Conservation (phyloP, 1,140 invertebrate species). For the Danaus plexippus region DNA sequence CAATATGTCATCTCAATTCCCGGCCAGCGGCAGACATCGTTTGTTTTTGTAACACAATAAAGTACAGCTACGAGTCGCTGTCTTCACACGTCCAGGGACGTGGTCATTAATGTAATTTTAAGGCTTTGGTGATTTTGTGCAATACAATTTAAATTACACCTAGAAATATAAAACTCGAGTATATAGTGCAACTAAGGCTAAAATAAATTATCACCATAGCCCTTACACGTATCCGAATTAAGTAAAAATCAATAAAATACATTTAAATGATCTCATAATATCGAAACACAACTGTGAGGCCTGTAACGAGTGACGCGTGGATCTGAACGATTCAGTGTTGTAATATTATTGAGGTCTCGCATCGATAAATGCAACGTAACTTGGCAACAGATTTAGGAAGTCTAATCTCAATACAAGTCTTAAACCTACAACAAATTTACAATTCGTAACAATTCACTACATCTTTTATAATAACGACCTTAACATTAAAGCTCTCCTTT, state of each 20-base stretch:
- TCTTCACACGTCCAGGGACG: not conserved
- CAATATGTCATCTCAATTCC: too few relatives aligned
- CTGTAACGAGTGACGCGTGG: conserved; percentile 24
- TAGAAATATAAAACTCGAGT: conserved; percentile 56
- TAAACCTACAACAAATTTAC: conserved; percentile 65
- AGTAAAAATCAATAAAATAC: conserved; percentile 14
- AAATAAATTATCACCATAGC: conserved; percentile 27
- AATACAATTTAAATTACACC: conserved; percentile 48
- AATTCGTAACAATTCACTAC: conserved; percentile 58
- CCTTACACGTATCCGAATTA: conserved; percentile 12
- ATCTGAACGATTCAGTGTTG: conserved; percentile 3
- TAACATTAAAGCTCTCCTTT: conserved; percentile 63
- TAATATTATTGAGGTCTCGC: conserved; percentile 19
- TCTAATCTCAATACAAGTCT: conserved; percentile 43
- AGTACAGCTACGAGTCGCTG: conserved; percentile 31
- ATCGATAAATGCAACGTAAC: conserved; percentile 24
- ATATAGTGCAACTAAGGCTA: conserved; percentile 47
- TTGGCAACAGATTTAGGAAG: conserved; percentile 49
- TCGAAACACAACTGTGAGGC: conserved; percentile 17
- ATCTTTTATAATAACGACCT: conserved; percentile 45
- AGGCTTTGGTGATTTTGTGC: conserved; percentile 49
- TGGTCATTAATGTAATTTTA: conserved; percentile 7
- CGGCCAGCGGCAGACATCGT: too few relatives aligned
- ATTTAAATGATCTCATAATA: conserved; percentile 19
- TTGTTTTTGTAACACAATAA: conserved; percentile 9